Base-by-base conservation (phyloP, 2,797 vertebrate species). In the Etheostoma nigrum region DNA sequence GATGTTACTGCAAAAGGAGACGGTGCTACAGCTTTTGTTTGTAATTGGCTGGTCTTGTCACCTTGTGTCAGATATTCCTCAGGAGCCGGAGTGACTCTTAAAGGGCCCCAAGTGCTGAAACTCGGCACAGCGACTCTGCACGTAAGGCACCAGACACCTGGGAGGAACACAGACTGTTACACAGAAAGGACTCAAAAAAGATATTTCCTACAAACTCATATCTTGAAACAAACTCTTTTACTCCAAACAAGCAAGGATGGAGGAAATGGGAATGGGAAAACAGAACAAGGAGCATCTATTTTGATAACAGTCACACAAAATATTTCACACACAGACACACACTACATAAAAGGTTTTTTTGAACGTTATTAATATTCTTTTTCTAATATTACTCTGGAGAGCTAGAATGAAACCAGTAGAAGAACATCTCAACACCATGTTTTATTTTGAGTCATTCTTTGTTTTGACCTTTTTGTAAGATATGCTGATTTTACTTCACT, bases 201-300 rank as follows among this genome's bases (percentile, higher is more conserved):
- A 92, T 85, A 78, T 90, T 91, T 91, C 91, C 84, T 84, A 90
- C 76, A 88, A 87, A 88, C 85, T 91, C 80, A 67, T 79, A 65
- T 87, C 87, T 91, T 80, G 86, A 83, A 87, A 81, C 51, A 87
- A 89, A 91, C 74, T 88, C 70, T 89, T 86, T 86, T 76, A 84
- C 84, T 88, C 61, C 76, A 76, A 72, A 82, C 72, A 83, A 78
- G 49, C 70, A 62, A 78, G 76, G 87, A 87, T 89, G 91, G 86
- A 91, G 75, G 63, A 67, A 23, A 72, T 25, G 68, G 74, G 63
- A 67, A 74, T 85, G 21, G 75, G 79, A 92, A 78, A 91, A 78
- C 76, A 81, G 61, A 87, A 82, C 58, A 75, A 75, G 85, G 83
- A 90, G 81, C 78, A 57, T 93, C 88, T 95, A 91, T 96, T 96